Evolutionary conservation across 2,888 invertebrate genomes (phyloP).

Genomic region (Phanerotoma sp.): DNA sequence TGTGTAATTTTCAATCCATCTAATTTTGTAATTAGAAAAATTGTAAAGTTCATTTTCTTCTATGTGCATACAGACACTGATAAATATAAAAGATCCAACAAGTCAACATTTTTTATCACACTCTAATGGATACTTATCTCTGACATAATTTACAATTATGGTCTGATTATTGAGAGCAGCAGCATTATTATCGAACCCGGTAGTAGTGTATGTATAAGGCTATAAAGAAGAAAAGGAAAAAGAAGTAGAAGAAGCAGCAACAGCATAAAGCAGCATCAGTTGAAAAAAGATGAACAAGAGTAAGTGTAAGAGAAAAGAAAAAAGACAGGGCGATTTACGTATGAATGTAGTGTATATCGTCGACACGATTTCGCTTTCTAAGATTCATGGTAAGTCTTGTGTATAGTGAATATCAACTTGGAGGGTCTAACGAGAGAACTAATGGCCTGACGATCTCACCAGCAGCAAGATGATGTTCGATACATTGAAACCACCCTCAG

Average conservation of each 20-base stretch:
- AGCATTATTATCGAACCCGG: slow-evolving; percentile 28
- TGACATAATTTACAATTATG: no score
- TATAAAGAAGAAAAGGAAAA: slow-evolving; percentile 12
- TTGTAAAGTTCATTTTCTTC: no score
- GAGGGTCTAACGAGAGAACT: slow-evolving; percentile 37
- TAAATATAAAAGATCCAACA: no score
- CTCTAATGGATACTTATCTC: no score
- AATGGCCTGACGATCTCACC: slow-evolving; percentile 36
- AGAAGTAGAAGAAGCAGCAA: no score
- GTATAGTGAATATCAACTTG: slow-evolving; percentile 3
- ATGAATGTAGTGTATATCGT: slow-evolving; percentile 4
- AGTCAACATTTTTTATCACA: no score
- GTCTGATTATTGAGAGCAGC: slow-evolving; percentile 18
- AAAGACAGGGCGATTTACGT: neutral
- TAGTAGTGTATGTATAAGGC: neutral
- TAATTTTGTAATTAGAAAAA: no score
- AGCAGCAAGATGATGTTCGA: slow-evolving; percentile 32
- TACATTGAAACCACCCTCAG: slow-evolving; percentile 16
- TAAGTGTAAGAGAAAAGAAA: neutral
- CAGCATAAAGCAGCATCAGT: no score
- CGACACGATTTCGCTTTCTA: slow-evolving; percentile 39
- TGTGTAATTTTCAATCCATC: no score
- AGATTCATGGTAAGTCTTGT: slow-evolving; percentile 33
- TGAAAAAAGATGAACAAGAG: no score
- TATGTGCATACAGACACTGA: no score